These are phyloP conservation scores for Myiotriccus ornatus DNA, from an alignment of 2,797 vertebrate genomes.

Conservation along the genomic window DNA sequence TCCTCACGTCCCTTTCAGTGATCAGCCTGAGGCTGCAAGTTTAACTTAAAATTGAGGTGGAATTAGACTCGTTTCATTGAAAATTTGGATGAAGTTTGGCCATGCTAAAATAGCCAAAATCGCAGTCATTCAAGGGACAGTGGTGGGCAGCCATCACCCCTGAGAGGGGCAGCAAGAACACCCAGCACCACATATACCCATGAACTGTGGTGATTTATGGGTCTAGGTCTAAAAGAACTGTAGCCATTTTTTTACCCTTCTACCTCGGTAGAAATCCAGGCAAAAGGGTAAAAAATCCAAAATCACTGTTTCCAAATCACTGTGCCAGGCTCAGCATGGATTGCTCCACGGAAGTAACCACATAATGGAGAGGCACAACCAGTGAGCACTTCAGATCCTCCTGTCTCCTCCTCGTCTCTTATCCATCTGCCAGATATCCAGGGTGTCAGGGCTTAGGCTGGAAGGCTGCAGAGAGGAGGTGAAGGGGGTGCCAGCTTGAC, in stretches of 20 bases:
- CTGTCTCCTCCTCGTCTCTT: not conserved
- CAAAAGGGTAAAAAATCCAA: too few relatives aligned
- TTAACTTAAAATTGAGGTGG: not conserved
- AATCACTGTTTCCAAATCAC: not conserved
- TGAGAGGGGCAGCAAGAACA: fast-evolving
- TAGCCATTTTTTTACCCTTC: not conserved
- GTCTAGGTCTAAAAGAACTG: not conserved
- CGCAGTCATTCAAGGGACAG: not conserved
- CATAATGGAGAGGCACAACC: not conserved
- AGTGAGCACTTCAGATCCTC: not conserved
- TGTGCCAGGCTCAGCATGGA: not conserved
- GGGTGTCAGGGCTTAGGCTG: not conserved
- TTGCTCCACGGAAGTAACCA: not conserved
- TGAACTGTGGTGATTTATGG: not conserved
- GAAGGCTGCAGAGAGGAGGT: not conserved
- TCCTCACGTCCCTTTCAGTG: not conserved
- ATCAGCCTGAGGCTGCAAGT: not conserved
- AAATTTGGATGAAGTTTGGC: not conserved
- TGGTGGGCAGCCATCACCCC: not conserved
- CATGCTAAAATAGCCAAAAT: not conserved
- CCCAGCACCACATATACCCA: not conserved
- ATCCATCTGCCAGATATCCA: not conserved
- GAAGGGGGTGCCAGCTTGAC: not conserved
- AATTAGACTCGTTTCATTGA: not conserved
- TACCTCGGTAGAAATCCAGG: not conserved